Conservation (phyloP, 2,797 vertebrate species). For the Gallinago nigripennis region DNA sequence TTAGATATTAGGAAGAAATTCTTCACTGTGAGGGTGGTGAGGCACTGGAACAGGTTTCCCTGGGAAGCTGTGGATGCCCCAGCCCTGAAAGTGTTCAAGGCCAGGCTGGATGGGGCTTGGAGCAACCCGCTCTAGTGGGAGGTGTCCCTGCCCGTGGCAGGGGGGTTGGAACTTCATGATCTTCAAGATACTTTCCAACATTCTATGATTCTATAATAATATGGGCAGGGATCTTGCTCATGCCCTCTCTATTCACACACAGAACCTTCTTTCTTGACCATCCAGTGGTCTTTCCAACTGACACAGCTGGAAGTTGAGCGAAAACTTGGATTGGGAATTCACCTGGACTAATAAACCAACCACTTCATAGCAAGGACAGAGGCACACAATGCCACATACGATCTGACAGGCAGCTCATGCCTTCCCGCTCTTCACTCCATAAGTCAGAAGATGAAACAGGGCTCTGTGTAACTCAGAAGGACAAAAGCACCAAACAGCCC, state of each 20-base stretch:
- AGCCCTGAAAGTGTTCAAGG: too few relatives aligned
- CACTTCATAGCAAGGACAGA: neutral
- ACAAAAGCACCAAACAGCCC: neutral
- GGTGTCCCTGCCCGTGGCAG: too few relatives aligned
- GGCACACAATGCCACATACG: fast-evolving
- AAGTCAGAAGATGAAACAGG: neutral
- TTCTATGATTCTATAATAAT: too few relatives aligned
- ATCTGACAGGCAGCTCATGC: neutral
- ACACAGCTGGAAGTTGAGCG: neutral
- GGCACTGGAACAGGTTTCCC: too few relatives aligned
- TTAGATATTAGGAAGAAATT: too few relatives aligned
- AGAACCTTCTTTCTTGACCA: neutral
- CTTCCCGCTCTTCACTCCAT: neutral
- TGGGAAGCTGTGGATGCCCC: too few relatives aligned
- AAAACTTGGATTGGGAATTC: neutral
- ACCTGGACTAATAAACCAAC: neutral
- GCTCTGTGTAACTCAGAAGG: neutral
- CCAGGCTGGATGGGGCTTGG: too few relatives aligned
- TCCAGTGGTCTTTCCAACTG: neutral
- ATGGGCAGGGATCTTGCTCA: neutral
- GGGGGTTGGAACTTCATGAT: too few relatives aligned
- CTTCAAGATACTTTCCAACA: too few relatives aligned
- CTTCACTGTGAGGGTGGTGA: too few relatives aligned
- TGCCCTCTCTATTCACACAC: neutral
- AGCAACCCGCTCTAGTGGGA: too few relatives aligned